Percentiles rank a stretch among this genome's conserved stretches.
phyloP scores from a whole-genome alignment of 2,888 invertebrate species.

The Adineta ricciae region DNA sequence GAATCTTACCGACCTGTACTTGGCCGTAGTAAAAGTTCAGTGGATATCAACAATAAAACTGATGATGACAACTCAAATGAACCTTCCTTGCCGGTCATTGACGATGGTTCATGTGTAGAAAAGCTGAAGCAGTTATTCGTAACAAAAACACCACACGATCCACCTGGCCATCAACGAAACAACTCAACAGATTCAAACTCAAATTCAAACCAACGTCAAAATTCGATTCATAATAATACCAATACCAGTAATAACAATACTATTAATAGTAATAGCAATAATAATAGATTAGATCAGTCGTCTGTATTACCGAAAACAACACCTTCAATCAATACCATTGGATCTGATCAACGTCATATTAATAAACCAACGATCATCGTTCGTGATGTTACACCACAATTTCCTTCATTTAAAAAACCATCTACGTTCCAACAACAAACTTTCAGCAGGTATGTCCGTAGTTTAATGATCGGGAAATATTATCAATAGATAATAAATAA shows the following conservation, averaged over 20 bases:
- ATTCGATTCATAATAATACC: not conserved
- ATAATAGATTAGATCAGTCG: not conserved
- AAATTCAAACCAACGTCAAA: not conserved
- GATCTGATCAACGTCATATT: not conserved
- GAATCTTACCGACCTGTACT: not conserved
- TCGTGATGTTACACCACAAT: not conserved
- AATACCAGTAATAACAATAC: too few relatives aligned
- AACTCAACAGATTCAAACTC: not conserved
- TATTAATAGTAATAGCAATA: too few relatives aligned
- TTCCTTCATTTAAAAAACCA: not conserved
- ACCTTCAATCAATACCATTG: not conserved
- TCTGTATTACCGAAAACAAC: not conserved
- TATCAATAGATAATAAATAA: not conserved
- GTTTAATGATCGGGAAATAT: not conserved
- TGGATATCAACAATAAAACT: not conserved
- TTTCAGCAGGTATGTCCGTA: not conserved
- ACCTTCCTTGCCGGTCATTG: not conserved
- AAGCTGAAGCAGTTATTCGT: constrained; percentile 14
- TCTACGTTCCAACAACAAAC: not conserved
- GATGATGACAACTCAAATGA: not conserved
- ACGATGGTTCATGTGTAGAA: not conserved
- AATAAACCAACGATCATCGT: not conserved
- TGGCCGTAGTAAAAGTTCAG: not conserved
- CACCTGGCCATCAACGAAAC: not conserved
- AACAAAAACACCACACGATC: not conserved